These are phyloP conservation scores for Stomatorhinus walkeri DNA, from an alignment of 2,797 vertebrate species.

Conservation along the genomic window DNA sequence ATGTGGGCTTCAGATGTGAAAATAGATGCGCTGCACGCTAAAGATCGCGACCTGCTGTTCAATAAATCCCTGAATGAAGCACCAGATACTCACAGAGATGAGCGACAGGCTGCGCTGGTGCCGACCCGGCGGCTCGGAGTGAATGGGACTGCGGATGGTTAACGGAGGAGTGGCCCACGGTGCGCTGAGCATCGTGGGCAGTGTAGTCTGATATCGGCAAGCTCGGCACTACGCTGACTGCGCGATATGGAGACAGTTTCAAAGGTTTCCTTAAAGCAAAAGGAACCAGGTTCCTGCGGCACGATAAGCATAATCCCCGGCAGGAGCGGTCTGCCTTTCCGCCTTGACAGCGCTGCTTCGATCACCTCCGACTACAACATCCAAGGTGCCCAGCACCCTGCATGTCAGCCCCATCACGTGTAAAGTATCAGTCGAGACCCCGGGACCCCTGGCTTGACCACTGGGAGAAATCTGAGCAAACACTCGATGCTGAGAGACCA, in stretches of 20 bases:
- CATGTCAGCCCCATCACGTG: slow-evolving; percentile 22
- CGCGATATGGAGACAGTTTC: neutral
- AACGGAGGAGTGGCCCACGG: slow-evolving; percentile 29
- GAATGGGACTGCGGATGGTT: slow-evolving; percentile 51
- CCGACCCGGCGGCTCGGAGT: slow-evolving; percentile 43
- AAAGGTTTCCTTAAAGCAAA: neutral
- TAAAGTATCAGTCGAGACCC: slow-evolving; percentile 47
- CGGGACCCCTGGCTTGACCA: slow-evolving; percentile 43
- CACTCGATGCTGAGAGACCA: neutral
- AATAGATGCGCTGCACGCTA: neutral
- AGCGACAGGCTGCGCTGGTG: slow-evolving; percentile 58
- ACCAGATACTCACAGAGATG: slow-evolving; percentile 54
- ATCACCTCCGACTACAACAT: slow-evolving; percentile 34
- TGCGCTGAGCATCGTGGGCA: slow-evolving; percentile 39
- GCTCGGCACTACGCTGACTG: neutral
- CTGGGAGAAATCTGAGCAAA: neutral
- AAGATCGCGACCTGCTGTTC: neutral
- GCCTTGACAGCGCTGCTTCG: neutral
- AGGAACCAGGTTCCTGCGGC: neutral
- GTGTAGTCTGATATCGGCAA: slow-evolving; percentile 47
- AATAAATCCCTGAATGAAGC: neutral
- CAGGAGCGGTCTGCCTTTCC: neutral
- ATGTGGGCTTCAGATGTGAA: neutral
- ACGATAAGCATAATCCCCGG: neutral
- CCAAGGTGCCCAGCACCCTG: slow-evolving; percentile 36